Conservation (phyloP, 2,113 vertebrate species). For the Lethenteron reissneri region DNA sequence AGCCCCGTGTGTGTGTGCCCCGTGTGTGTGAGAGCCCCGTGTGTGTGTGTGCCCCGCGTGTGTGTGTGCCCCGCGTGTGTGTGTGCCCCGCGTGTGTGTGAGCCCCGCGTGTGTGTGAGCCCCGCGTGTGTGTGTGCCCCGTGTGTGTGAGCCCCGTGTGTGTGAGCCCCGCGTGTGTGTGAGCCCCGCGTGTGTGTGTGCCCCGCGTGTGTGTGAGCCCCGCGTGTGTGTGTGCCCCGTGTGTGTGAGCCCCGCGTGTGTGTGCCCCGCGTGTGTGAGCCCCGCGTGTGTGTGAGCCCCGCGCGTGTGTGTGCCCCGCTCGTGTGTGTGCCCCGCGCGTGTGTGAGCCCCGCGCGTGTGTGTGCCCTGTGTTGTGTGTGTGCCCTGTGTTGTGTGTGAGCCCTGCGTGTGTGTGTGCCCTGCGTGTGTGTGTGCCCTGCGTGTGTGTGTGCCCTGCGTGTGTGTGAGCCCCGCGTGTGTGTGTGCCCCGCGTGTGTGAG, state of each 20-base stretch:
- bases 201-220: neutral
- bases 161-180: constrained; percentile 18
- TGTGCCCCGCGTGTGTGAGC: constrained; percentile 13
- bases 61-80: too few relatives aligned
- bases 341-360: constrained; percentile 19
- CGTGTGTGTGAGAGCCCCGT: too few relatives aligned
- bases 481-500: too few relatives aligned
- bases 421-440: neutral
- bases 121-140: too few relatives aligned
- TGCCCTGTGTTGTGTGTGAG: neutral
- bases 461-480: too few relatives aligned
- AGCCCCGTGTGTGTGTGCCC: too few relatives aligned
- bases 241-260: constrained; percentile 15
- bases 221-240: neutral
- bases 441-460: too few relatives aligned
- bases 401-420: neutral
- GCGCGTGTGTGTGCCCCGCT: neutral
- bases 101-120: too few relatives aligned
- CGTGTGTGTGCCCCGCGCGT: neutral
- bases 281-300: neutral
- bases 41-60: too few relatives aligned
- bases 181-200: neutral
- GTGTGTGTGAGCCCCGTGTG: too few relatives aligned
- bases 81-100: too few relatives aligned
- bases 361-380: neutral